phyloP scores from a whole-genome alignment of 2,113 vertebrate genomes.

The Ptilonorhynchus violaceus region DNA sequence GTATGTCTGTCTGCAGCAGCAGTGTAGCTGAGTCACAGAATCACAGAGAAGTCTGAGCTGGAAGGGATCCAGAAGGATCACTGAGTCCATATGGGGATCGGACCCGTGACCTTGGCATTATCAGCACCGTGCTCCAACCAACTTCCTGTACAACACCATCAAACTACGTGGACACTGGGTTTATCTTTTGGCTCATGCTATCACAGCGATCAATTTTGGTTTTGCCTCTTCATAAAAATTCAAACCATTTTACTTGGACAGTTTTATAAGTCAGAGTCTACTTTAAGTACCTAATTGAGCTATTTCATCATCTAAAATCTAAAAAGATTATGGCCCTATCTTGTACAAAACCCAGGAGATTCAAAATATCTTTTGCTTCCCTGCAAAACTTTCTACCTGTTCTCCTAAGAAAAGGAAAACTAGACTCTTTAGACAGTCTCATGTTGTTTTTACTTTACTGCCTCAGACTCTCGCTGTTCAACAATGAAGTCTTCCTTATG shows the following conservation, averaged over 20 bases:
- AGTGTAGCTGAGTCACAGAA: background rate
- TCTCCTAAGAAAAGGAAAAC: background rate
- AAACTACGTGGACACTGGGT: background rate
- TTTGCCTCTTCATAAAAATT: background rate
- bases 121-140: background rate
- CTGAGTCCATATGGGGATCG: background rate
- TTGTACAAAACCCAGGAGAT: background rate
- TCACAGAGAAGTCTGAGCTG: background rate
- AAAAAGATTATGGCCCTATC: background rate
- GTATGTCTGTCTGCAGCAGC: background rate
- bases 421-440: background rate
- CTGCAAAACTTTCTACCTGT: background rate
- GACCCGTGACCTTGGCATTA: background rate
- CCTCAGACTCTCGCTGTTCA: background rate
- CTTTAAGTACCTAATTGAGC: background rate
- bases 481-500: background rate
- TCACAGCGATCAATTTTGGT: accelerated
- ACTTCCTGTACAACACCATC: background rate
- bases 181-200: background rate
- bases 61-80: background rate
- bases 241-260: background rate
- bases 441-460: background rate
- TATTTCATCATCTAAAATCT: background rate
- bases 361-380: background rate
- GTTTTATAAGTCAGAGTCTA: background rate